A percentile compares a stretch with the other conserved stretches of the same genome.
Evolutionary conservation across 2,888 invertebrate species (phyloP).

Genomic region (Frankliniella fusca): DNA sequence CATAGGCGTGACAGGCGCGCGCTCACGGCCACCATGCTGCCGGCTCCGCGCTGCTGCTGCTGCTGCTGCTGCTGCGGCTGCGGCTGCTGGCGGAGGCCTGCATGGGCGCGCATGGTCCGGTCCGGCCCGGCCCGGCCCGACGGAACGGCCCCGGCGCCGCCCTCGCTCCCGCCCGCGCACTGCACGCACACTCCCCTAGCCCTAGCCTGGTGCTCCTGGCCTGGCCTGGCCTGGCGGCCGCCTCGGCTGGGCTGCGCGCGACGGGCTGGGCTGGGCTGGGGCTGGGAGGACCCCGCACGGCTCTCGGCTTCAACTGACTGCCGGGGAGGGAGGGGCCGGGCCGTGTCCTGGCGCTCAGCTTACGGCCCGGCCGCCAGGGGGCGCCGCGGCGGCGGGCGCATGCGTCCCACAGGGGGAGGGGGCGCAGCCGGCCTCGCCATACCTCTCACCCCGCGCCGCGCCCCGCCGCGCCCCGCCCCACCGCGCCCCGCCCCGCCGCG

Average conservation of each 20-base stretch:
- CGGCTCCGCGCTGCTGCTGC: background rate
- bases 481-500: too few relatives aligned
- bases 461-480: too few relatives aligned
- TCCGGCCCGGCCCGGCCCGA: background rate
- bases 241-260: background rate
- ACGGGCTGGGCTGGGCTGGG: background rate
- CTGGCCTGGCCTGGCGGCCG: background rate
- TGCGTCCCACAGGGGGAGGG: background rate
- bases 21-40: background rate
- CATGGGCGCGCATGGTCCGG: background rate
- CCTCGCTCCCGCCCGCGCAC: background rate
- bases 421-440: too few relatives aligned
- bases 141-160: background rate
- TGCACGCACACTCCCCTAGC: background rate
- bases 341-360: too few relatives aligned
- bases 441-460: too few relatives aligned
- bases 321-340: background rate
- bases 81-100: background rate
- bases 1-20: too few relatives aligned
- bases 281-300: background rate
- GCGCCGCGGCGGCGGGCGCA: background rate
- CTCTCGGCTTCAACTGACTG: background rate
- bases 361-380: too few relatives aligned
- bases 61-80: background rate
- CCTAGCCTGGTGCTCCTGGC: background rate